These are phyloP conservation scores for Apoda limacodes DNA, from an alignment of 2,888 invertebrate species.

Conservation along the genomic window DNA sequence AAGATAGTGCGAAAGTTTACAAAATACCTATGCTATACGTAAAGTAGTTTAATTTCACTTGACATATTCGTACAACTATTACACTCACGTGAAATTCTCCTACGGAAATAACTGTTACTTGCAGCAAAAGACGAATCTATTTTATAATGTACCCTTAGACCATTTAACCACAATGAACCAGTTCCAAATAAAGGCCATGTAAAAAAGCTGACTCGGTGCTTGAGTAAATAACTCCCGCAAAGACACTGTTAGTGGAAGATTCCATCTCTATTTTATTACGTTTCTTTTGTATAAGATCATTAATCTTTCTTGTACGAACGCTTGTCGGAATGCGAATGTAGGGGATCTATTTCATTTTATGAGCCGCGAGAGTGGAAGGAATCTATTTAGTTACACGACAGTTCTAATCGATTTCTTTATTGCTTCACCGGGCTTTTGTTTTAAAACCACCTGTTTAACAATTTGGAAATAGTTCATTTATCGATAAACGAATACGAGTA, in stretches of 20 bases:
- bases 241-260: constrained; percentile 70
- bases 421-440: constrained; percentile 51
- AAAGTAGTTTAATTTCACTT: too few relatives aligned
- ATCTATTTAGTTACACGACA: constrained; percentile 64
- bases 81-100: background rate
- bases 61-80: background rate
- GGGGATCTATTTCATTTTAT: constrained; percentile 71
- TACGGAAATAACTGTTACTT: constrained; percentile 6
- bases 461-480: constrained; percentile 25
- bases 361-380: constrained; percentile 62
- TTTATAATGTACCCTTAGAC: constrained; percentile 36
- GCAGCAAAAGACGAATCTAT: constrained; percentile 20
- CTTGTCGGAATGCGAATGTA: constrained; percentile 71
- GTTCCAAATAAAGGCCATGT: constrained; percentile 50
- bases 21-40: too few relatives aligned
- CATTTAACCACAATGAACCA: too few relatives aligned
- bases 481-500: background rate
- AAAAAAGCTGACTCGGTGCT: constrained; percentile 58
- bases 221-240: constrained; percentile 68
- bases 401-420: constrained; percentile 71
- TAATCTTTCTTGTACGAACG: constrained; percentile 71
- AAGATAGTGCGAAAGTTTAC: too few relatives aligned
- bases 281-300: constrained; percentile 66
- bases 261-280: constrained; percentile 69
- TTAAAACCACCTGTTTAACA: constrained; percentile 24